Base-by-base conservation (phyloP, 2,797 vertebrate species). In the Salmo trutta region DNA sequence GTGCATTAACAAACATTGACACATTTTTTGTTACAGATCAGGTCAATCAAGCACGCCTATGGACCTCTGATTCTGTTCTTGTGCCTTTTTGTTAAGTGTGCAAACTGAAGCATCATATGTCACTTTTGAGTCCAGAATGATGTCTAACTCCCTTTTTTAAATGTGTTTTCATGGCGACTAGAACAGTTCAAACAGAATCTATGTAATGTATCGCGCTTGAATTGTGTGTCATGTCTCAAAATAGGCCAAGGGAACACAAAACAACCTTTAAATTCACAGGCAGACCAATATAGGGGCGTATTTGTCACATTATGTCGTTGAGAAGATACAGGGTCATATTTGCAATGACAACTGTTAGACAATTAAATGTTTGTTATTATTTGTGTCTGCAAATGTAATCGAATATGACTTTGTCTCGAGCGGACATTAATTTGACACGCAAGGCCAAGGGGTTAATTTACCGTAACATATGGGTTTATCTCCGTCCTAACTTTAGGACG, bases 401-500 rank as follows among this genome's bases (percentile, higher is more conserved):
- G 31, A 76, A 74, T 77, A 84, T 80, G 85, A 85, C 87, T 90
- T 83, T 88, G 88, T 91, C 87, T 90, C 88, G 86, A 85, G 84
- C 86, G 87, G 77, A 78, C 79, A 84, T 86, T 82, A 89, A 87
- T 85, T 88, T 82, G 81, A 88, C 86, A 73, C 76, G 6, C 17
- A 75, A 84, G 89, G 88, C 86, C 91, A 86, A 27, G 36, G 79
- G 89, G 87, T 91, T 93, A 94, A 94, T 82, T 83, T 85, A 82
- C 83, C 73, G 80, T 81, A 86, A 86, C 91, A 93, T 90, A 94
- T 92, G 88, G 87, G 89, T 88, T 85, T 86, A 77, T 84, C 79
- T 41, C 29, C 75, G 81, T 86, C 86, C 90, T 87, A 89, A 90
- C 84, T 91, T 92, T 91, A 89, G 88, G 86, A 67, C 41, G 72